Evolutionary conservation across 2,888 invertebrate genomes (phyloP).

Genomic region (Resseliella maxima): DNA sequence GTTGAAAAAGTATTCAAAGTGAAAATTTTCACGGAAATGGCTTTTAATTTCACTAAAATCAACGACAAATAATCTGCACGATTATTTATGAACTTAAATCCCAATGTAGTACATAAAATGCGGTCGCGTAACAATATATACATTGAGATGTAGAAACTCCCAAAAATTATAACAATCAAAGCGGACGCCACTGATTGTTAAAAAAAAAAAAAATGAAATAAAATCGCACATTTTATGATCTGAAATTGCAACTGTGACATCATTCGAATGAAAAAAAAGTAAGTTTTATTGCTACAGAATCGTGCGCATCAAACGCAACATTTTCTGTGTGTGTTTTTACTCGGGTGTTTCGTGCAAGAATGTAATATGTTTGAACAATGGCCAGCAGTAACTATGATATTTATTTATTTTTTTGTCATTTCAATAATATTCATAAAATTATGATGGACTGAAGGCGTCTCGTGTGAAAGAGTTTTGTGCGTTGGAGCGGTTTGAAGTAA

Average conservation of each 20-base stretch:
- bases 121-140: not conserved
- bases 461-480: not conserved
- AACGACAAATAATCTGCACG: not conserved
- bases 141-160: not conserved
- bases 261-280: not conserved
- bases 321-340: not conserved
- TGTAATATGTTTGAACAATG: conserved; percentile 38
- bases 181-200: not conserved
- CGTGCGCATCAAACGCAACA: not conserved
- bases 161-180: conserved; percentile 39
- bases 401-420: not conserved
- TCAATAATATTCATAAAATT: conserved; percentile 34
- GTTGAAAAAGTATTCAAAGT: conserved; percentile 24
- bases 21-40: conserved; percentile 41
- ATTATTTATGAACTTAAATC: not conserved
- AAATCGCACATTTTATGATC: not conserved
- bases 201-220: conserved; percentile 6
- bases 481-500: not conserved
- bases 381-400: conserved; percentile 6
- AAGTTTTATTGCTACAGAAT: not conserved
- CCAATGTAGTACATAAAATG: not conserved
- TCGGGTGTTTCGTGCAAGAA: conserved; percentile 10
- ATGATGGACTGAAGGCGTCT: not conserved
- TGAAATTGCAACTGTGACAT: conserved; percentile 1
- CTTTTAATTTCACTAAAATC: not conserved